Evolutionary conservation across 2,797 vertebrate genomes (phyloP).

Genomic region (Capromys pilorides): DNA sequence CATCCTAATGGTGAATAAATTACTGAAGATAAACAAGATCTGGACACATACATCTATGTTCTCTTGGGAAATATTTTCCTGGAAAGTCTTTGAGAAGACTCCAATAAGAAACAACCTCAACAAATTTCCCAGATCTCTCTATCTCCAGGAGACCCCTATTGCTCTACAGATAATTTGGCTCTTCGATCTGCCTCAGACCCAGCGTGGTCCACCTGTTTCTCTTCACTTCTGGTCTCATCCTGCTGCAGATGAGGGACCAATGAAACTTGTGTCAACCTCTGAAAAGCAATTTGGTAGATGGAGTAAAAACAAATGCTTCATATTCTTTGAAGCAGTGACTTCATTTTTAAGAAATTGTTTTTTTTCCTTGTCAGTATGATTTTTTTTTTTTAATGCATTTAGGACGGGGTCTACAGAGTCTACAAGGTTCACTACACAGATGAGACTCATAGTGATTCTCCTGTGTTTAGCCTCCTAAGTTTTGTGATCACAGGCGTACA

Average conservation of each 20-base stretch:
- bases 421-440: too few relatives aligned
- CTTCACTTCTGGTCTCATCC: not conserved
- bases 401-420: too few relatives aligned
- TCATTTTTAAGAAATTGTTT: not conserved
- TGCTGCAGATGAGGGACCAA: not conserved
- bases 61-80: not conserved
- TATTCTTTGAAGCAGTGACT: not conserved
- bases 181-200: not conserved
- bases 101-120: not conserved
- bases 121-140: not conserved
- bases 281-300: not conserved
- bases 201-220: not conserved
- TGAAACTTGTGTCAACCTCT: not conserved
- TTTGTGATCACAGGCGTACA: too few relatives aligned
- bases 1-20: not conserved
- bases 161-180: not conserved
- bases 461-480: too few relatives aligned
- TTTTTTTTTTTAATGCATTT: too few relatives aligned
- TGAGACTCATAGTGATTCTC: too few relatives aligned
- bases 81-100: not conserved
- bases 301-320: not conserved
- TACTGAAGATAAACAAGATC: not conserved
- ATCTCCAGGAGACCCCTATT: not conserved
- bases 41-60: not conserved
- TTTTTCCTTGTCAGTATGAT: not conserved